Base-by-base conservation (phyloP, 2,888 invertebrate species). In the Parnassius smintheus region DNA sequence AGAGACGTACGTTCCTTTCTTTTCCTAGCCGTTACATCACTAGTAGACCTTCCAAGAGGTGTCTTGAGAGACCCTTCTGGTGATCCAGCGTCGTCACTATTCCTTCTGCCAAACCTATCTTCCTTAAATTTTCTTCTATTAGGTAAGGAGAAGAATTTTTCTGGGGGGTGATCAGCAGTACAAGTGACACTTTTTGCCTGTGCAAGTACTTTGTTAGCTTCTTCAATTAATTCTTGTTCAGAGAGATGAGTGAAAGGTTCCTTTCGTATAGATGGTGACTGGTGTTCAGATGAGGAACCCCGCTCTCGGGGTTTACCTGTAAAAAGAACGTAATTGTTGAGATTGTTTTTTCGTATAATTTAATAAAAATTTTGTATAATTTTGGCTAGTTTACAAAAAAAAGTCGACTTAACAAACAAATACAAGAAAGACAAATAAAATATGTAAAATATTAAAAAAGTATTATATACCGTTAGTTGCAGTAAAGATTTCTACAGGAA, bases 111-210 rank as follows among this genome's bases (percentile, higher is more conserved):
- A 71, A 82, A 67, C 78, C 82, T 82, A 44, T 85, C 85, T 66
- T 88, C 88, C 72, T 83, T 89, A 51, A 86, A 88, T 75, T 93
- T 95, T 79, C 88, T 93, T 72, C 94, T 93, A 75, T 92, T 94
- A 56, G 94, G 96, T 74, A 95, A 88, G 11, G 95, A 95, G 86
- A 93, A 94, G 77, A 95, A 95, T 74, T 94, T 94, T 56, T 93
- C 93, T n/a, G 93, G 93, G 10, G 90, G 87, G 72, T 91, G 83
- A 65, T 93, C 93, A 13, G 93, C 92, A 51, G 92, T 93, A 80
- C 96, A 96, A 63, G 94, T 94, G 68, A 96, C 92, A 75, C 94
- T 94, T 70, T 94, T 94, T 0, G 95, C 96, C 82, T 96, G 96
- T 35, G 94, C 93, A 58, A 96, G 87, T 45, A 96, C 95, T 75